Percentiles rank a stretch among this genome's conserved stretches.
Conservation (phyloP, 1,140 invertebrate species). For the Periplaneta americana region DNA sequence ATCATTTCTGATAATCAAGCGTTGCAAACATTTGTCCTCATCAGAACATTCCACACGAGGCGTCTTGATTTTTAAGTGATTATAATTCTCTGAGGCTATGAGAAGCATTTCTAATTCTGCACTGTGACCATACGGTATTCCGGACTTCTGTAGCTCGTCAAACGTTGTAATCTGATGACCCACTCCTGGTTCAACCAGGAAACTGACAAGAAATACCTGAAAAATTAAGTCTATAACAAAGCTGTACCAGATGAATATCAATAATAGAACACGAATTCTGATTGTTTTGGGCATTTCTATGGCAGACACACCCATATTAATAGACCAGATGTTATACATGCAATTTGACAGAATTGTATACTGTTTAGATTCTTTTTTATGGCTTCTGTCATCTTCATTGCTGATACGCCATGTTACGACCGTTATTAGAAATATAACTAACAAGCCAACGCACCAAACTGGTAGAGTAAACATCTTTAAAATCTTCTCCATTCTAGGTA, state of each 20-base stretch:
- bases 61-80: neutral
- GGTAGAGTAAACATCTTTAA: neutral
- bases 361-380: too few relatives aligned
- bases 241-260: neutral
- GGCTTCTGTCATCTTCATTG: too few relatives aligned
- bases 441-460: too few relatives aligned
- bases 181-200: neutral
- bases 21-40: neutral
- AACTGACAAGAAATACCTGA: neutral
- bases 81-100: neutral
- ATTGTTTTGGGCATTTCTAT: neutral
- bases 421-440: too few relatives aligned
- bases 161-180: neutral
- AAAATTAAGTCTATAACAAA: neutral
- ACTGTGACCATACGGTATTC: neutral
- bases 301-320: neutral
- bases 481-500: neutral
- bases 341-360: too few relatives aligned
- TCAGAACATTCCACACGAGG: neutral
- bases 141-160: neutral
- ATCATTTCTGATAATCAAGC: neutral
- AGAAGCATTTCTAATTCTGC: neutral
- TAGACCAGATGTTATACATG: neutral
- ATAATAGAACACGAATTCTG: neutral
- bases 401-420: too few relatives aligned